These are phyloP conservation scores for Tholera decimalis DNA, from an alignment of 2,888 invertebrate species.

Conservation along the genomic window DNA sequence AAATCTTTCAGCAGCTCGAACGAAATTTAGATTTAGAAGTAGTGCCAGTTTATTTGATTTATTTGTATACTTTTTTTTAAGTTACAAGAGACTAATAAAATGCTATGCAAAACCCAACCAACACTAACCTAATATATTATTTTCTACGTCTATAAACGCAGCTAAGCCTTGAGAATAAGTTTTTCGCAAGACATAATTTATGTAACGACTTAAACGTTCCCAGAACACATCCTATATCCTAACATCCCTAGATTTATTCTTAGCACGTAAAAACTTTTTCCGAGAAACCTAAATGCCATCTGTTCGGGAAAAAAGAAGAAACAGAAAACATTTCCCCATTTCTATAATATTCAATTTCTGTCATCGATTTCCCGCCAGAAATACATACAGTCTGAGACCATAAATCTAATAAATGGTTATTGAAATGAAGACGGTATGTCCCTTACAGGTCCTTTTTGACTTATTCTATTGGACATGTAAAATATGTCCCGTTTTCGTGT, in stretches of 20 bases:
- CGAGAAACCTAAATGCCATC: constrained; percentile 60
- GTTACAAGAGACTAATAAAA: not conserved
- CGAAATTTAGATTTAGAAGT: no score
- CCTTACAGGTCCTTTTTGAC: constrained; percentile 69
- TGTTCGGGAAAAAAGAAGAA: constrained; percentile 55
- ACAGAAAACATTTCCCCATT: constrained; percentile 47
- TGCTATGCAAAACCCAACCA: not conserved
- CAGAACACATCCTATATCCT: constrained; percentile 41
- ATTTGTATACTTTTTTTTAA: no score
- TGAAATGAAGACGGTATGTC: constrained; percentile 80
- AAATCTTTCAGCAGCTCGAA: no score
- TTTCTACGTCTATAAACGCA: constrained; percentile 1
- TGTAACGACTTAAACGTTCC: constrained; percentile 51
- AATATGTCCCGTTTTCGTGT: constrained; percentile 63
- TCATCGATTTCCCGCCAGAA: constrained; percentile 72
- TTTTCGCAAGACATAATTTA: constrained; percentile 37
- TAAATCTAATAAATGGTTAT: constrained; percentile 83
- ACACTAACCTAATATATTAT: not conserved
- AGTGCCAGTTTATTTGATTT: no score
- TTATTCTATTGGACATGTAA: constrained; percentile 70
- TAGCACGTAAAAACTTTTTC: constrained; percentile 60
- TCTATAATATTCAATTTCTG: constrained; percentile 76
- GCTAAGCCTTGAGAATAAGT: constrained; percentile 19
- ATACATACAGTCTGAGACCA: constrained; percentile 71
- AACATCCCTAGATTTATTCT: constrained; percentile 56